Evolutionary conservation across 2,797 vertebrate species (phyloP), one percentile per base, ranked within the genome.

Genomic region (Gallinago nigripennis): DNA sequence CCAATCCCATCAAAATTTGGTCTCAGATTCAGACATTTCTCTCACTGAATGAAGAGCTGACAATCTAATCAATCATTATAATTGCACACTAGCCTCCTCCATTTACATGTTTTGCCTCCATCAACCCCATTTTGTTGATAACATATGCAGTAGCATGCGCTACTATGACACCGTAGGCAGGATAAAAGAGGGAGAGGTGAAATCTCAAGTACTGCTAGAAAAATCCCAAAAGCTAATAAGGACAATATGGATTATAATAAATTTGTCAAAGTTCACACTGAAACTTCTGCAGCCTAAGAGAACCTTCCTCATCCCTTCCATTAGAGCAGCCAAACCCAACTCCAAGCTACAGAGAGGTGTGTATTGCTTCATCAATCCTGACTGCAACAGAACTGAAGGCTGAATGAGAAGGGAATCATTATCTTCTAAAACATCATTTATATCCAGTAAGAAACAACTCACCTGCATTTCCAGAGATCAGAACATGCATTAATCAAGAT

Each of bases 161-260:
- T 84, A 16, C 53, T 63, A 35, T 39, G 39, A 20, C 14, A 60
- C 6, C 0, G 0, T 12, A 68, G 11, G 24, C 15, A 69, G 16
- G 10, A 69, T 45, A 76, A 68, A 68, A 81, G 23, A 77, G 7
- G 10, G 23, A 86, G 7, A 68, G 4, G 17, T 56, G 25, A 53
- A 71, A 86, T 31, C 5, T 86, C 23, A 63, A 53, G 8, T 50
- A 27, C 19, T 61, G 10, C 5, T 31, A 41, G 23, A 23, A 65
- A 64, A 54, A 66, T 18, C 0, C 0, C 0, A 0, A 61, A 48
- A 82, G 8, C 24, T 78, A 66, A 35, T 71, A 86, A 70, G 19
- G 12, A 30, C 14, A 75, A 12, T 51, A 73, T 7, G 16, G 70
- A 73, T 82, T 77, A 27, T 21, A 37, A 54, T 24, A 0, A 70